Base-by-base conservation (phyloP, 2,888 invertebrate species). In the Amphipyra tragopoginis region DNA sequence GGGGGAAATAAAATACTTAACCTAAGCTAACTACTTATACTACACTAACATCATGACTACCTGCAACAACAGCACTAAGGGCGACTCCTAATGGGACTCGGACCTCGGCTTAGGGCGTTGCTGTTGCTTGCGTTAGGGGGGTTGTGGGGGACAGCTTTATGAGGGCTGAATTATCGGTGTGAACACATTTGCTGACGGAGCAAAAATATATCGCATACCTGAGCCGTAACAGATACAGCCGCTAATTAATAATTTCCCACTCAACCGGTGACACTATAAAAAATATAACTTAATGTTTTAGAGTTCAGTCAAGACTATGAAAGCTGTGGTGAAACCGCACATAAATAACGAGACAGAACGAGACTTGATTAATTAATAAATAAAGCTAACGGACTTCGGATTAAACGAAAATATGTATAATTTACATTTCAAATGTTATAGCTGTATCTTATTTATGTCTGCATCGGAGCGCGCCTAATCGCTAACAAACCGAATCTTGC, bases 361-460 rank as follows among this genome's bases (percentile, higher is more conserved):
- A 52, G 26, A 48, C 48, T 55, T 62, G 70, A 72, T 61, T 63
- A 64, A 63, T 62, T 52, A 59, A 64, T 52, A 3, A 64, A 55
- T 61, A 56, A 51, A 72, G 45, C 52, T 51, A 63, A 59, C 51
- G 34, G 42, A 67, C 42, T 44, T 38, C 13, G 47, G 33, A 61
- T 69, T 56, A 38, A 64, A 62, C 49, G 36, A 69, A 62, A 67
- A 56, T 57, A 42, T 72, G 58, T 59, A 48, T 51, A 66, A 70
- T 75, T 75, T 62, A 51, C 50, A 72, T 75, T 72, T 72, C 15
- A 61, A 75, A 69, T 61, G 36, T 56, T 59, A 40, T 55, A 72
- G 63, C 60, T 63, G 50, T 75, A 53, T 63, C 42, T 62, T 66
- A 69, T 62, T 66, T 65, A 62, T 59, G 58, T 59, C 14, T 66